These are phyloP conservation scores for Lasioglossum figueresi DNA, from an alignment of 2,888 invertebrate genomes.

Conservation along the genomic window DNA sequence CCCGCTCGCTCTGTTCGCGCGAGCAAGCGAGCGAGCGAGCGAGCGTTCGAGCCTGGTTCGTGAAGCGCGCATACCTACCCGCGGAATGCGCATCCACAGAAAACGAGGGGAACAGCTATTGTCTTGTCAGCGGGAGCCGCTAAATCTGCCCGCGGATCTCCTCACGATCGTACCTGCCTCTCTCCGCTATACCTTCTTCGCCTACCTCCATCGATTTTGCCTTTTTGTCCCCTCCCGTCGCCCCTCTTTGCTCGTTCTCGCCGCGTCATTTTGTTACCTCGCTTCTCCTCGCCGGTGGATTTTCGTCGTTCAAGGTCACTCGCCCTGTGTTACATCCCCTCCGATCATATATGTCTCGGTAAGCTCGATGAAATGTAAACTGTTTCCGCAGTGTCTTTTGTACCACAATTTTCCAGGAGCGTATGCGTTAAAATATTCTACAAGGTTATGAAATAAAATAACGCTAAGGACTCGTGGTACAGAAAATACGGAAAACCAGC, in stretches of 20 bases:
- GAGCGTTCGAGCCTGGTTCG: conserved; percentile 26
- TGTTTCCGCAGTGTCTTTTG: not conserved
- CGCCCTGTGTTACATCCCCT: not conserved
- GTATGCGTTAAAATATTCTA: no score
- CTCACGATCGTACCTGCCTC: conserved; percentile 77
- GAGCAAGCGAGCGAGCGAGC: conserved; percentile 53
- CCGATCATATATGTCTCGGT: not conserved
- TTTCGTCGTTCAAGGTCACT: conserved; percentile 19
- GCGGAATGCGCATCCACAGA: conserved; percentile 79
- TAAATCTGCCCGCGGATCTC: conserved; percentile 82
- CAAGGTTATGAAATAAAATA: no score
- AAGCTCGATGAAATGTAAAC: not conserved
- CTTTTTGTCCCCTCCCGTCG: conserved; percentile 53
- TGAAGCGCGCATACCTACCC: conserved; percentile 75
- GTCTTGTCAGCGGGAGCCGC: conserved; percentile 82
- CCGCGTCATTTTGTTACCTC: conserved; percentile 65
- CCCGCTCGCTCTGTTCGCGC: conserved; percentile 35
- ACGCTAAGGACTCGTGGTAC: no score
- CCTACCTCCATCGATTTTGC: conserved; percentile 47
- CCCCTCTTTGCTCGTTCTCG: conserved; percentile 57
- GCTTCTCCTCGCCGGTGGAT: conserved; percentile 16
- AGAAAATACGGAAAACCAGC: no score
- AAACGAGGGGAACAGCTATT: conserved; percentile 81
- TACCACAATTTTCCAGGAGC: not conserved
- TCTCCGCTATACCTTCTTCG: conserved; percentile 35